Base-by-base conservation (phyloP, 2,113 vertebrate species). In the Pterophyllum scalare region DNA sequence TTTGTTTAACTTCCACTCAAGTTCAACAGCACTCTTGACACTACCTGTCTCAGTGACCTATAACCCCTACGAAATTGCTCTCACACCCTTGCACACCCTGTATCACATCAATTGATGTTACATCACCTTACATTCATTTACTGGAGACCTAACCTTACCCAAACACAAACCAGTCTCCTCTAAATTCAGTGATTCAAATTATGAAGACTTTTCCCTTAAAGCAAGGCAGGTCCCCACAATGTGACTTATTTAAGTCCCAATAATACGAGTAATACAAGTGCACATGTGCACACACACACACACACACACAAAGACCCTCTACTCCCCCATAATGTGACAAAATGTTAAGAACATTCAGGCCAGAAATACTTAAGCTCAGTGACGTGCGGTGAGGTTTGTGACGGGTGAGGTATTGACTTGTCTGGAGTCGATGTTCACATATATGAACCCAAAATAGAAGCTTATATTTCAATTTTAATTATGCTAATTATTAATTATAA, bases 1-100 rank as follows among this genome's bases (percentile, higher is more conserved):
- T 81, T 59, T 78, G 19, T 75, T 83, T 57, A 54, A 54, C 13
- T 58, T 76, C 46, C 5, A 22, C 46, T 78, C 26, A 59, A 43
- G 20, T 77, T 88, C 54, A 82, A 65, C 15, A 74, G 17, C 4
- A 7, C 22, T 64, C 59, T 26, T 60, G 49, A 20, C 17, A 52
- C 60, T 52, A 67, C 56, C 77, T 82, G 64, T 84, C 33, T 84
- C 76, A 54, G n/a, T 60, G 76, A 87, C 79, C 65, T 65, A 2
- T 35, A 77, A 77, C 43, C 75, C 76, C 49, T 19, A 9, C 54
- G 28, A 79, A 64, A 43, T 75, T 77, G 62, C 64, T 77, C 35
- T 59, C 59, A 49, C 15, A 26, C 35, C 12, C 20, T 38, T 11
- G 20, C 5, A 22, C 54, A 70, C 17, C 58, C 24, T 28, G 22